Evolutionary conservation across 2,797 vertebrate genomes (phyloP), one percentile per base, ranked within the genome.

Genomic region (Danio kyathit): DNA sequence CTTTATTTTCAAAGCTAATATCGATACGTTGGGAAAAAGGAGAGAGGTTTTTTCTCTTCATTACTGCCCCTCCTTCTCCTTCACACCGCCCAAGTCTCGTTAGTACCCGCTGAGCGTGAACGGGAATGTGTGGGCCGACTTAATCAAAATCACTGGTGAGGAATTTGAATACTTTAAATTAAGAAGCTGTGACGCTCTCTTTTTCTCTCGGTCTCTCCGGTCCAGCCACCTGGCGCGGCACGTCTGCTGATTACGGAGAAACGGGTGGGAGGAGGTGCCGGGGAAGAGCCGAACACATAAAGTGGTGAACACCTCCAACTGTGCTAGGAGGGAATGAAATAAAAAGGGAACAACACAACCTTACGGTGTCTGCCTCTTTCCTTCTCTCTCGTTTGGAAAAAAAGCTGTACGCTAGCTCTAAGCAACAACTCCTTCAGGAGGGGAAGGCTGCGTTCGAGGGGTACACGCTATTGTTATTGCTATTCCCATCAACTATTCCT

Each of bases 251-350:
- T 75, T 81, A 61, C 9, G 52, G 44, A 67, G 51, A 76, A 57
- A 13, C 6, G 51, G 51, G 69, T 56, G 43, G 69, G 69, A 71
- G 69, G 69, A 56, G 49, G 67, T 71, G 67, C 67, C 6, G 2
- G 0, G 59, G 85, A 87, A 79, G 80, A 75, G 82, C 29, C 9
- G 69, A 49, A 76, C 80, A 66, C 44, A 76, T 52, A 52, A 71
- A 83, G 81, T 76, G 72, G 40, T 56, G 51, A 82, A 75, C 43
- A 29, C 29, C 81, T 65, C 83, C 86, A 86, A 69, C 74, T 87
- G 80, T 77, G 82, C 73, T 54, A 71, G 79, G 43, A 73, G 41
- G 66, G 16, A 70, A 11, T 3, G 38, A 57, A 16, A 14, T 14
- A 16, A 11, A 67, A 70, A 19, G 44, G n/a, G 29, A 60, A 54